phyloP scores from a whole-genome alignment of 2,888 invertebrate genomes.

The Cerastoderma edule region DNA sequence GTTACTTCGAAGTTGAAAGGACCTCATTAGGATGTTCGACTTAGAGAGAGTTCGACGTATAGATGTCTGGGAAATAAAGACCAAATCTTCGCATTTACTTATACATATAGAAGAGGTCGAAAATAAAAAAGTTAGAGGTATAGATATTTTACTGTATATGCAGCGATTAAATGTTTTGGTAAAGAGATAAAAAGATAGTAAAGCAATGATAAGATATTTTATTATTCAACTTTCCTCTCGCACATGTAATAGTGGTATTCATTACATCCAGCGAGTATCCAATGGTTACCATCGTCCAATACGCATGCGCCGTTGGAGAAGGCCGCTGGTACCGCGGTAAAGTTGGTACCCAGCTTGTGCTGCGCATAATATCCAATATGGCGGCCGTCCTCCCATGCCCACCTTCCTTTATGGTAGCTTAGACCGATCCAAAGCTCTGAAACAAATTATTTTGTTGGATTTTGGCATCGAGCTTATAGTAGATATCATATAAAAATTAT shows the following conservation, averaged over 20 bases:
- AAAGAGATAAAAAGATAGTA: too few relatives aligned
- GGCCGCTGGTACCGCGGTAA: neutral
- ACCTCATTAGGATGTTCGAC: too few relatives aligned
- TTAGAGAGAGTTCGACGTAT: too few relatives aligned
- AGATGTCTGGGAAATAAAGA: too few relatives aligned
- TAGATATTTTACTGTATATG: too few relatives aligned
- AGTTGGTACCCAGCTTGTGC: conserved; percentile 16
- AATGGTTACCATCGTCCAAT: neutral
- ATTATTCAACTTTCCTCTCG: conserved; percentile 8
- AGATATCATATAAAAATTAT: too few relatives aligned
- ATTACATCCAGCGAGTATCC: conserved; percentile 3
- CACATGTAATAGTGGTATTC: conserved; percentile 9
- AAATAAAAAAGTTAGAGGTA: too few relatives aligned
- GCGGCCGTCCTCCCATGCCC: conserved; percentile 16
- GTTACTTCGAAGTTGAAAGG: too few relatives aligned
- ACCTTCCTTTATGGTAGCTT: neutral
- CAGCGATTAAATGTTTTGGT: too few relatives aligned
- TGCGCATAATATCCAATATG: conserved; percentile 18
- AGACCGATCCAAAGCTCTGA: conserved; percentile 22
- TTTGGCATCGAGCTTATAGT: too few relatives aligned
- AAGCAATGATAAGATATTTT: neutral
- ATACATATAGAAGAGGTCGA: too few relatives aligned
- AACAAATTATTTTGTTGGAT: neutral
- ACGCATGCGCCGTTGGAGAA: neutral
- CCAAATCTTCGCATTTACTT: too few relatives aligned